phyloP scores from a whole-genome alignment of 2,113 vertebrate species.

The Hippocampus zosterae region DNA sequence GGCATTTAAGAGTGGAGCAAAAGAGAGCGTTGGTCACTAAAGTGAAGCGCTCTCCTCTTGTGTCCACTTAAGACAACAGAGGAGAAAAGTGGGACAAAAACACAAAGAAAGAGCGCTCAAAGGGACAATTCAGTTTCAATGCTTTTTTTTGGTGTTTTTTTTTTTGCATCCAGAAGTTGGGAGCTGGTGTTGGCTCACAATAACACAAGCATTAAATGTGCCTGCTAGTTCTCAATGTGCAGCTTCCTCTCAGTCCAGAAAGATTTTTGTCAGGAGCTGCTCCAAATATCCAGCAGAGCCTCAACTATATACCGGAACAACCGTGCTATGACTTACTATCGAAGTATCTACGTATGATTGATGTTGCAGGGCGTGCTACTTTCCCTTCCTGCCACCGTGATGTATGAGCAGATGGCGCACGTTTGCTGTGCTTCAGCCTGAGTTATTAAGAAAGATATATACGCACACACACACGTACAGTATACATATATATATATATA shows the following conservation, averaged over 20 bases:
- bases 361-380: background rate
- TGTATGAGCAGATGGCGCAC: background rate
- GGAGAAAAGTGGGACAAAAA: slow-evolving; percentile 37
- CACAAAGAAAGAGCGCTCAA: slow-evolving; percentile 6
- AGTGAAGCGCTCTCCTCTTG: background rate
- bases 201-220: slow-evolving; percentile 27
- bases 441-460: background rate
- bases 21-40: background rate
- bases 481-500: background rate
- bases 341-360: background rate
- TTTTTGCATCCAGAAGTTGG: slow-evolving; percentile 30
- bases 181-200: slow-evolving; percentile 28
- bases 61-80: background rate
- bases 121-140: slow-evolving; percentile 11
- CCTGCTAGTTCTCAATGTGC: slow-evolving; percentile 15
- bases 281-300: slow-evolving; percentile 13
- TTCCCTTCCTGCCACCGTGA: background rate
- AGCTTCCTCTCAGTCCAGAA: slow-evolving; percentile 24
- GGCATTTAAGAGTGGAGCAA: no score
- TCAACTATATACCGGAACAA: background rate
- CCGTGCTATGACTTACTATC: background rate
- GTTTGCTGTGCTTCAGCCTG: background rate
- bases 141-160: background rate
- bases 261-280: slow-evolving; percentile 25
- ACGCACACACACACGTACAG: no score